Base-by-base conservation (phyloP, 2,888 invertebrate species). In the Lordiphosa andalusiaca region DNA sequence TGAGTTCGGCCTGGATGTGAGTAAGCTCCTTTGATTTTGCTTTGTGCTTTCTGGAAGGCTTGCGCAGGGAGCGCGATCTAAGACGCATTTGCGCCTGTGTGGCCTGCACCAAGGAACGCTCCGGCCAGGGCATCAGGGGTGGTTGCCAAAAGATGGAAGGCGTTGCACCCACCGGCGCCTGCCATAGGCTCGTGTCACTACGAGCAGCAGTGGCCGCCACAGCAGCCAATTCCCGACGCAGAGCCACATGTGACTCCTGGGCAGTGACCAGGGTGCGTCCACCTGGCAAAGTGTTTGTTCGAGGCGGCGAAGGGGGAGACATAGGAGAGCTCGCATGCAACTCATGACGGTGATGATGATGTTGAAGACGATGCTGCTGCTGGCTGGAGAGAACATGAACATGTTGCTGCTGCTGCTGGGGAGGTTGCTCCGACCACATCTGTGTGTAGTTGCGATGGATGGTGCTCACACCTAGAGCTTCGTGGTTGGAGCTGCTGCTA, bases 171-270 rank as follows among this genome's bases (percentile, higher is more conserved):
- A 54, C 37, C 9, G 68, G 56, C 3, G 61, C 9, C 21, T 67
- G 73, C 77, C 74, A 75, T 12, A 50, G 1, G 1, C 48, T 44
- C 0, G 7, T 7, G 25, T 39, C 37, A 16, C 9, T 48, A 0
- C 52, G 65, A 0, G 75, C 51, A 2, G 65, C 66, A 5, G 67
- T 58, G 7, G 65, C 67, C 1, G 60, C 67, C 35, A 66, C 58
- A 4, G 69, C 69, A 1, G 74, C 70, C 33, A 64, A 16, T 40
- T 69, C 69, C 0, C 63, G 42, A 0, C 37, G 54, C 46, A 63
- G 2, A 0, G 48, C 35, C 21, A 53, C 35, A 12, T 48, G 42
- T 4, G 49, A 4, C 2, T 40, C 9, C 5, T 60, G 46, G 10
- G 37, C 54, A 16, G 13, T 35, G 36, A 6, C 6, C 25, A 36